phyloP scores from a whole-genome alignment of 2,113 vertebrate species.

The Gallinago media region DNA sequence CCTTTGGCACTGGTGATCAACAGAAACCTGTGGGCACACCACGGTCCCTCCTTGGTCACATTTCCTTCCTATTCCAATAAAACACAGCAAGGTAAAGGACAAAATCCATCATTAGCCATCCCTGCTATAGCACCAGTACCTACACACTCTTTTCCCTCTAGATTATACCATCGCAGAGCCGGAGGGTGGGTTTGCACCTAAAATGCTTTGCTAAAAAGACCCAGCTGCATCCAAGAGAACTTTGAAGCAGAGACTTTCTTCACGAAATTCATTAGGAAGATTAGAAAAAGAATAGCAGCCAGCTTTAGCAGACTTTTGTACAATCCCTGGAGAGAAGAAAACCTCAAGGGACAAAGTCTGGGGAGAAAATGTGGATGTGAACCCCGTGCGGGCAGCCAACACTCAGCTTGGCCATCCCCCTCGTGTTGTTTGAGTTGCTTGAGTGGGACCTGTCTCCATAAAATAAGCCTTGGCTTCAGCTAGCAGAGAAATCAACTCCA shows the following conservation, averaged over 20 bases:
- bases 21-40: neutral
- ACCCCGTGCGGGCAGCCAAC: neutral
- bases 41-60: neutral
- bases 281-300: neutral
- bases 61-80: constrained; percentile 4
- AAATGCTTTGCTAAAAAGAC: neutral
- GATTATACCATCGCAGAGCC: neutral
- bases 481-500: neutral
- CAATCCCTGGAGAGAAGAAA: neutral
- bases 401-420: neutral
- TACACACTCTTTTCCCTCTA: neutral
- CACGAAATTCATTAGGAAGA: neutral
- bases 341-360: neutral
- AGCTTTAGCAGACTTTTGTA: neutral
- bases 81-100: neutral
- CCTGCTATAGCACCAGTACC: neutral
- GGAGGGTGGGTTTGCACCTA: neutral
- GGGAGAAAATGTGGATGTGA: neutral
- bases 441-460: neutral
- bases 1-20: neutral
- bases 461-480: neutral
- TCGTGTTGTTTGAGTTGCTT: neutral
- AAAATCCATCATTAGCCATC: neutral
- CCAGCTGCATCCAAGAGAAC: neutral
- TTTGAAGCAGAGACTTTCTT: neutral